Evolutionary conservation across 2,888 invertebrate genomes (phyloP).

Genomic region (Galerucella calmariensis): DNA sequence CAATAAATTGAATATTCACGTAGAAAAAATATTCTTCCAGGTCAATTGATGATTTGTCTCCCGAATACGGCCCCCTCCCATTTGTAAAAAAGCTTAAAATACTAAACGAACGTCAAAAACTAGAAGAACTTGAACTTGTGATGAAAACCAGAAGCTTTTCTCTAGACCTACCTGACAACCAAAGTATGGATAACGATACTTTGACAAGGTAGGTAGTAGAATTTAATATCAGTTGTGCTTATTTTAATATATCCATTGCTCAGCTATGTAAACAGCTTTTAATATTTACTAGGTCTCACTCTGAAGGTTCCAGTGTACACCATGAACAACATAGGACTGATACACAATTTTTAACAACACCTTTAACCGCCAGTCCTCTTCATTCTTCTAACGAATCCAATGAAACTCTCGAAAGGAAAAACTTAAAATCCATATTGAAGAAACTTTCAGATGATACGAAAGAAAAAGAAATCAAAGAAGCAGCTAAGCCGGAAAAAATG

Average conservation of each 20-base stretch:
- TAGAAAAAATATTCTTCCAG: slow-evolving; percentile 51
- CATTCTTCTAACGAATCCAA: slow-evolving; percentile 76
- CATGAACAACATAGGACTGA: slow-evolving; percentile 47
- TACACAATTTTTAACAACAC: slow-evolving; percentile 53
- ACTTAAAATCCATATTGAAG: slow-evolving; percentile 86
- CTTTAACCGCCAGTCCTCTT: slow-evolving; percentile 58
- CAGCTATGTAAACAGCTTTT: background rate
- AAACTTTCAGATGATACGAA: slow-evolving; percentile 77
- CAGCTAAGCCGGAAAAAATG: slow-evolving; percentile 55
- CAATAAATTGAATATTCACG: background rate
- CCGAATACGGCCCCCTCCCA: slow-evolving; percentile 86
- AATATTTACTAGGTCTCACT: slow-evolving; percentile 72
- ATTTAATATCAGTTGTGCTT: background rate
- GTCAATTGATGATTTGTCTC: slow-evolving; percentile 88
- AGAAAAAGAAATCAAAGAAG: slow-evolving; percentile 43
- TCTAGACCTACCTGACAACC: slow-evolving; percentile 73
- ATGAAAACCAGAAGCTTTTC: slow-evolving; percentile 83
- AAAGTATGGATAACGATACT: slow-evolving; percentile 63
- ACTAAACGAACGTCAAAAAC: slow-evolving; percentile 86
- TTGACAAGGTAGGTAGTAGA: slow-evolving; percentile 56
- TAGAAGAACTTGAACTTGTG: slow-evolving; percentile 83
- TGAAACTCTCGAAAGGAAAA: slow-evolving; percentile 84
- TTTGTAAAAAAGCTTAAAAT: slow-evolving; percentile 91
- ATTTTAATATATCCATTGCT: background rate
- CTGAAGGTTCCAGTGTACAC: slow-evolving; percentile 84